These are phyloP conservation scores for Epistrophe eligans DNA, from an alignment of 2,888 invertebrate genomes.

Conservation along the genomic window DNA sequence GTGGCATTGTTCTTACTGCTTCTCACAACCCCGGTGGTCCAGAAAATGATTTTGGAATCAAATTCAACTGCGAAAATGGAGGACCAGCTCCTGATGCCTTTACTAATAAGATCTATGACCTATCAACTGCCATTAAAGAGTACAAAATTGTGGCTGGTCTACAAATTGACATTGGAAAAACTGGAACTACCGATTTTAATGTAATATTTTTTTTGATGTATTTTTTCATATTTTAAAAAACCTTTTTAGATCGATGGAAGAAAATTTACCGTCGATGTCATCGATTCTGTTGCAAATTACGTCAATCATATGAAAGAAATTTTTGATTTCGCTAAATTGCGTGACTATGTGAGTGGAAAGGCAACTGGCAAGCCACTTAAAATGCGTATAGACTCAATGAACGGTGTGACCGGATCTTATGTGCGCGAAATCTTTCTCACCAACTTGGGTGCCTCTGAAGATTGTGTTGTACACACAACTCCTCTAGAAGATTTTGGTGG, in stretches of 20 bases:
- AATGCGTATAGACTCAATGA: slow-evolving; percentile 96
- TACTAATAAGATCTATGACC: slow-evolving; percentile 94
- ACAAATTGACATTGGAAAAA: slow-evolving; percentile 89
- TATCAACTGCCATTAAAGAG: slow-evolving; percentile 90
- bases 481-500: slow-evolving; percentile 98
- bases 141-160: slow-evolving; percentile 93
- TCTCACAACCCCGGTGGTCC: slow-evolving; percentile 99
- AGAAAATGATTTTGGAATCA: slow-evolving; percentile 98
- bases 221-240: not conserved
- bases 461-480: slow-evolving; percentile 89
- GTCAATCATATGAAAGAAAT: slow-evolving; percentile 96
- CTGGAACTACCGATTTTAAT: slow-evolving; percentile 88
- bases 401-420: slow-evolving; percentile 99
- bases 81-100: slow-evolving; percentile 97
- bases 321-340: slow-evolving; percentile 95
- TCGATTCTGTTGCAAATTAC: slow-evolving; percentile 96
- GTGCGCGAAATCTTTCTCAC: slow-evolving; percentile 94
- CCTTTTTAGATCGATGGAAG: slow-evolving; percentile 87
- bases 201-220: slow-evolving; percentile 72
- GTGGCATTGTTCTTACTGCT: slow-evolving; percentile 98
- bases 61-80: slow-evolving; percentile 98
- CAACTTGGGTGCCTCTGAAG: slow-evolving; percentile 90
- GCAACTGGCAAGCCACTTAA: slow-evolving; percentile 89
- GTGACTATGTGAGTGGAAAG: slow-evolving; percentile 89
- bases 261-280: slow-evolving; percentile 92